Evolutionary conservation across 2,797 vertebrate species (phyloP).

Genomic region (Limnodromus scolopaceus): DNA sequence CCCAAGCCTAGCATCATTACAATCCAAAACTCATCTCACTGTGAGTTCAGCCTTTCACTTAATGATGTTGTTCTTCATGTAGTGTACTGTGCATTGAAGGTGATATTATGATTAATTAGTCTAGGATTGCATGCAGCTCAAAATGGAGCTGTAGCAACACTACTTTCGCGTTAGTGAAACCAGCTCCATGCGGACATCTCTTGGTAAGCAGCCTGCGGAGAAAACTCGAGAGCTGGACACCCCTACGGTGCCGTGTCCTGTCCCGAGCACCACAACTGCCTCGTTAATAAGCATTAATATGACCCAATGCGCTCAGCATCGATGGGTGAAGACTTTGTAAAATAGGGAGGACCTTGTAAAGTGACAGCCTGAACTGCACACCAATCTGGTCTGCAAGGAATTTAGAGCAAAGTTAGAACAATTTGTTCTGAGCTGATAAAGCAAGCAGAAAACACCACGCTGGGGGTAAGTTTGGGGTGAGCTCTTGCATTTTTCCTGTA

Average conservation of each 20-base stretch:
- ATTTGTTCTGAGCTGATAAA: not conserved
- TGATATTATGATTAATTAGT: not conserved
- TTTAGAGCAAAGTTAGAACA: not conserved
- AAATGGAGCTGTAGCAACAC: not conserved
- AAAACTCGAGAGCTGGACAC: not conserved
- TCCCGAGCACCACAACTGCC: not conserved
- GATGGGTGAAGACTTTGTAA: not conserved
- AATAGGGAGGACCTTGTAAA: not conserved
- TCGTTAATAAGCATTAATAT: rapidly evolving
- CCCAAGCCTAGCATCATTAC: not conserved
- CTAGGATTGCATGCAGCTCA: not conserved
- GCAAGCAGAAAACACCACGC: not conserved
- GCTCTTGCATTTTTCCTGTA: not conserved
- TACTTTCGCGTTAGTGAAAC: rapidly evolving
- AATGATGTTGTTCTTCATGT: not conserved
- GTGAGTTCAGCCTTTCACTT: not conserved
- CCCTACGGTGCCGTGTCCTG: rapidly evolving
- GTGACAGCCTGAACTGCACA: not conserved
- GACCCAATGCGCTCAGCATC: rapidly evolving
- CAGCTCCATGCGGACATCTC: not conserved
- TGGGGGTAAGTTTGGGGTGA: not conserved
- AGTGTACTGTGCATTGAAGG: not conserved
- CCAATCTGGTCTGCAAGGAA: not conserved
- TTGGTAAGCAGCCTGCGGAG: not conserved
- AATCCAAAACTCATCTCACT: not conserved